These are phyloP conservation scores for Lamproptera curius DNA, from an alignment of 2,888 invertebrate genomes.

Conservation along the genomic window DNA sequence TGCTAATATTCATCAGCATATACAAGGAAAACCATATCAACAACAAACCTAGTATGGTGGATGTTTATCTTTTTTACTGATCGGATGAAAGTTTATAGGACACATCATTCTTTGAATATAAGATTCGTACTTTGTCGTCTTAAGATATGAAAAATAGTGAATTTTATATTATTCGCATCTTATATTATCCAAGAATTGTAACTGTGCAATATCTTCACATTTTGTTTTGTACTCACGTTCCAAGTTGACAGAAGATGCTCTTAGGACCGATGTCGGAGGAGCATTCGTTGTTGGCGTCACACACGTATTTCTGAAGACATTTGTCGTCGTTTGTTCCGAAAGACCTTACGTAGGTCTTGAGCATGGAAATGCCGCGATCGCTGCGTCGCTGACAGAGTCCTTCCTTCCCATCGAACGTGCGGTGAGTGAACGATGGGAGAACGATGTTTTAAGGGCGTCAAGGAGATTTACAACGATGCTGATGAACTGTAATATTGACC, in stretches of 20 bases:
- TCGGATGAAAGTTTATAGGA: too few relatives aligned
- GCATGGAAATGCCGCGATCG: slow-evolving; percentile 92
- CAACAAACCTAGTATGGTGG: too few relatives aligned
- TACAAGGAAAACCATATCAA: too few relatives aligned
- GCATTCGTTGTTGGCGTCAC: slow-evolving; percentile 94
- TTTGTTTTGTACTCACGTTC: slow-evolving; percentile 95
- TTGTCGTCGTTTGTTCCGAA: slow-evolving; percentile 87
- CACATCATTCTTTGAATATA: too few relatives aligned
- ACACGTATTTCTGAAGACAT: slow-evolving; percentile 92
- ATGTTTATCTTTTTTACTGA: too few relatives aligned
- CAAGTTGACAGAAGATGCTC: slow-evolving; percentile 94
- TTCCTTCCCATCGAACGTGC: slow-evolving; percentile 91
- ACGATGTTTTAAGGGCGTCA: slow-evolving; percentile 94
- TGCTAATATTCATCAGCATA: too few relatives aligned
- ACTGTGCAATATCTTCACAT: too few relatives aligned
- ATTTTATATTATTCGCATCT: too few relatives aligned
- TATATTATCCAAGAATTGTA: too few relatives aligned
- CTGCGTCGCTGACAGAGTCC: slow-evolving; percentile 93
- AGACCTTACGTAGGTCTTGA: slow-evolving; percentile 92
- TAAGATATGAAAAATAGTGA: too few relatives aligned
- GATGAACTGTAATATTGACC: slow-evolving; percentile 84
- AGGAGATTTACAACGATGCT: slow-evolving; percentile 93
- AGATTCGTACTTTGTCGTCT: too few relatives aligned
- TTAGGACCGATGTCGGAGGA: slow-evolving; percentile 87
- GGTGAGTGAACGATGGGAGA: slow-evolving; percentile 92